Percentiles rank a stretch among this genome's conserved stretches.
Evolutionary conservation across 1,140 invertebrate genomes (phyloP).

Genomic region (Atopsyche davidsoni): DNA sequence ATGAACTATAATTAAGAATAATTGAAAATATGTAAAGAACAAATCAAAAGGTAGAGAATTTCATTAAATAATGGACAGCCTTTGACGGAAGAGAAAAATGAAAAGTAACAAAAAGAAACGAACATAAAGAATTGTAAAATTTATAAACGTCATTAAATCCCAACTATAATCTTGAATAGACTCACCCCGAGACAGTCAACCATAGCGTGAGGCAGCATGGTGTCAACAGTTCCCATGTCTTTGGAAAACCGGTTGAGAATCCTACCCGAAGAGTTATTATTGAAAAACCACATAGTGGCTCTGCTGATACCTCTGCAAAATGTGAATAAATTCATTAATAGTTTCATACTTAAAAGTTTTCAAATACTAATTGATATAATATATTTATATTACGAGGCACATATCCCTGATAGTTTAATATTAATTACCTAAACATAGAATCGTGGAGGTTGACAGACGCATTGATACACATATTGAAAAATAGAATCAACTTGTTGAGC

Average conservation of each 20-base stretch:
- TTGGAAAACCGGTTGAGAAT: slow-evolving; percentile 76
- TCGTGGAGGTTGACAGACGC: slow-evolving; percentile 71
- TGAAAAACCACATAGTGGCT: slow-evolving; percentile 78
- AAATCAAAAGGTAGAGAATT: neutral
- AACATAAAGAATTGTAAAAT: too few relatives aligned
- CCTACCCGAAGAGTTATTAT: slow-evolving; percentile 66
- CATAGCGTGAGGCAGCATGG: slow-evolving; percentile 62
- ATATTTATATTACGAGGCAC: slow-evolving; percentile 54
- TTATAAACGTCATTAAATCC: too few relatives aligned
- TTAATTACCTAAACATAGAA: slow-evolving; percentile 59
- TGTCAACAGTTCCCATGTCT: slow-evolving; percentile 74
- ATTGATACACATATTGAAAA: slow-evolving; percentile 68
- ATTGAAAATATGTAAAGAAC: slow-evolving; percentile 44
- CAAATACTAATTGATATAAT: slow-evolving; percentile 36
- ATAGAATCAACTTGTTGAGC: slow-evolving; percentile 47
- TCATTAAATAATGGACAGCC: slow-evolving; percentile 44
- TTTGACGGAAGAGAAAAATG: too few relatives aligned
- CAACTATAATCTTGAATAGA: slow-evolving; percentile 44
- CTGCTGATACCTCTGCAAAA: slow-evolving; percentile 66
- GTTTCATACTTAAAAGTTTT: neutral
- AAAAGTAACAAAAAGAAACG: too few relatives aligned
- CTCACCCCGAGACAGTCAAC: slow-evolving; percentile 60
- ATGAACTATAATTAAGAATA: slow-evolving; percentile 41
- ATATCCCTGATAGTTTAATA: too few relatives aligned
- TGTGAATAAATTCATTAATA: slow-evolving; percentile 59